Conservation (phyloP, 2,888 invertebrate species). For the Orchesellides sinensis region DNA sequence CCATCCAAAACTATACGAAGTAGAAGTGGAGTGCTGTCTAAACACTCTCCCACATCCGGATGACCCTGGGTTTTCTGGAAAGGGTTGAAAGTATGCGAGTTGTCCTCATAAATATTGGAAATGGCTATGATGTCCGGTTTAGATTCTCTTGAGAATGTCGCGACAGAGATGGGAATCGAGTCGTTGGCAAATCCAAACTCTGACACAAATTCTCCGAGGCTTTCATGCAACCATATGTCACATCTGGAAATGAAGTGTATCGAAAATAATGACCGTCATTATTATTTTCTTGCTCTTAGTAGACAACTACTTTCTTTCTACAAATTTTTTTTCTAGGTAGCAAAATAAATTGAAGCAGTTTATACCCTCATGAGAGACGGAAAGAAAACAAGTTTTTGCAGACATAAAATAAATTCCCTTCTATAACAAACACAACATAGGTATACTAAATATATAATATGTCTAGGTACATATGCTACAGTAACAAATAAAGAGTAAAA, state of each 20-base stretch:
- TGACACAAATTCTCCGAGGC: conserved; percentile 73
- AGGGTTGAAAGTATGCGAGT: conserved; percentile 72
- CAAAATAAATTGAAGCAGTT: neutral
- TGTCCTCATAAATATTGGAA: conserved; percentile 74
- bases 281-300: conserved; percentile 14
- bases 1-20: conserved; percentile 73
- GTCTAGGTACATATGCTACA: neutral
- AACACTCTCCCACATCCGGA: conserved; percentile 73
- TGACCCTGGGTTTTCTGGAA: conserved; percentile 73
- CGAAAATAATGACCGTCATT: conserved; percentile 31
- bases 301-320: neutral
- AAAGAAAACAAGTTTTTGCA: neutral
- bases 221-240: conserved; percentile 75
- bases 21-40: conserved; percentile 73
- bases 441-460: neutral
- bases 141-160: conserved; percentile 72
- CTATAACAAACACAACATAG: neutral
- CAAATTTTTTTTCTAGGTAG: neutral
- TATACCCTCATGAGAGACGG: neutral
- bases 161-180: conserved; percentile 73
- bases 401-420: neutral
- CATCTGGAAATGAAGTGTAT: conserved; percentile 62
- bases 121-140: conserved; percentile 74
- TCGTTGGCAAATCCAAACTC: conserved; percentile 74
- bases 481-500: neutral